These are phyloP conservation scores for Ictalurus punctatus DNA, from an alignment of 2,113 vertebrate species.

Conservation along the genomic window DNA sequence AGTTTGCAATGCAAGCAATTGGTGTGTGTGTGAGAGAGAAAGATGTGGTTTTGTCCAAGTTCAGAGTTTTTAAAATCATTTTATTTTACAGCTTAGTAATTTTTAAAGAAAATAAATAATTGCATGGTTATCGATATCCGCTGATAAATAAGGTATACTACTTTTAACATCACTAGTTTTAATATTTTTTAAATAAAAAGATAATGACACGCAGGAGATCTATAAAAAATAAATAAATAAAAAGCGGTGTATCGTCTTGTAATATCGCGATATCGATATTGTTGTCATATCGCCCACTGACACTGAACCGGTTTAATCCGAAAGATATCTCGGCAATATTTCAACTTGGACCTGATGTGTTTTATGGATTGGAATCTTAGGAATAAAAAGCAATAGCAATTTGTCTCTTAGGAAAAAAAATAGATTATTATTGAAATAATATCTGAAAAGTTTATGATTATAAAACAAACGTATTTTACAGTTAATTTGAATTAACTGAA, in stretches of 20 bases:
- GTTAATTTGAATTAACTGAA: not conserved
- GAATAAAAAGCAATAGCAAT: not conserved
- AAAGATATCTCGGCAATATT: not conserved
- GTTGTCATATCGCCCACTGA: not conserved
- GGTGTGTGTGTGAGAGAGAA: no score
- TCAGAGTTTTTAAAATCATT: no score
- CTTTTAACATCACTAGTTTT: not conserved
- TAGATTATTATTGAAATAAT: not conserved
- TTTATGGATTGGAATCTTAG: not conserved
- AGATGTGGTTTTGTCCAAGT: no score
- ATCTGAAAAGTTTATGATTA: not conserved
- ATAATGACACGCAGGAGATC: not conserved
- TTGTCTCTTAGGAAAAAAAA: no score
- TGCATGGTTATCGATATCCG: not conserved
- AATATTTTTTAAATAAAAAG: not conserved
- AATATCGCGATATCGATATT: not conserved
- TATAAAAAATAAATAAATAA: not conserved
- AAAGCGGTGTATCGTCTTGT: not conserved
- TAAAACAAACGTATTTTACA: not conserved
- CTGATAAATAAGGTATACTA: not conserved
- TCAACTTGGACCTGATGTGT: not conserved
- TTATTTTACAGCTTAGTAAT: no score
- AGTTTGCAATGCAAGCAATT: no score
- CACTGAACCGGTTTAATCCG: not conserved
- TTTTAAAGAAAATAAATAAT: not conserved